Evolutionary conservation across 2,113 vertebrate species (phyloP), one percentile per base, ranked within the genome.

Genomic region (Machaerirhynchus nigripectus): DNA sequence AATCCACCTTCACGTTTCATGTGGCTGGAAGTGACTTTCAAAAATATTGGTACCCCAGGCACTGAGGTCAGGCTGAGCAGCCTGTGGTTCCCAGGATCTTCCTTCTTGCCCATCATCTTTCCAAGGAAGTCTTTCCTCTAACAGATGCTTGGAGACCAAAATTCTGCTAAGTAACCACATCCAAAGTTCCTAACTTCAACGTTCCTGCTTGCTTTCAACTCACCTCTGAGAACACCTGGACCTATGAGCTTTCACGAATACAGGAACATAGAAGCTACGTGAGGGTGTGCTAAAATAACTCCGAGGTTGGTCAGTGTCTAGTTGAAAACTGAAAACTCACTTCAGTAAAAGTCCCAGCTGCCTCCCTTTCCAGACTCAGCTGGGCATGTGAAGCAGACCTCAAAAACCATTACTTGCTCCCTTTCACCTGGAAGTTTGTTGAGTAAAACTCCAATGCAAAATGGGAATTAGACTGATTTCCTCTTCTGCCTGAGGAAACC

Each of bases 271-370:
- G 40, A 69, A 42, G 6, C 9, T 47, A 40, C n/a, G 31, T 35
- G 19, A 65, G 21, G 3, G 4, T 46, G 16, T 65, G 33, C 27
- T 77, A 37, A 59, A 37, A 13, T 52, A 46, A 10, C 0, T 0
- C 2, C 20, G 13, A 3, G 17, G 4, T 6, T 49, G 33, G 33
- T 46, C 13, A 53, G 18, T n/a, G 26, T 37, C 42, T n/a, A 61
- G 30, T 3, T 81, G 57, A 64, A 84, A 96, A 39, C 11, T 33
- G 9, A 93, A 73, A 90, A 27, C 6, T 73, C 24, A 10, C 12
- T 81, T 47, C 27, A 68, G 28, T 9, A 49, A 49, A 30, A 31
- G 14, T 33, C 27, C 15, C 28, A 42, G 5, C 7, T 39, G 8
- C 20, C 64, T 67, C 30, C 23, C 17, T 64, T 77, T 69, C 30